Conservation (phyloP, 2,888 invertebrate species). For the Phyllotreta striolata region DNA sequence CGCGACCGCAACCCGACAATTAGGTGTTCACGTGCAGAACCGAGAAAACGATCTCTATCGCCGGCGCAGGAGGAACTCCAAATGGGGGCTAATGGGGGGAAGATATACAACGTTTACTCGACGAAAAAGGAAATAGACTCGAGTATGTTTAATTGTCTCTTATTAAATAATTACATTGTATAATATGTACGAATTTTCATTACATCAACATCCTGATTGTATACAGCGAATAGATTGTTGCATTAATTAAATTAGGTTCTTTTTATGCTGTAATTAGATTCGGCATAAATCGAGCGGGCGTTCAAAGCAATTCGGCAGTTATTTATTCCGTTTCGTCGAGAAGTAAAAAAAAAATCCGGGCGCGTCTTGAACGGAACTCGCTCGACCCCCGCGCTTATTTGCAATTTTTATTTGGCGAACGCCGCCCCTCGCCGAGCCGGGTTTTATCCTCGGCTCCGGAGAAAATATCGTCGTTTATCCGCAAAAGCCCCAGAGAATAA, state of each 20-base stretch:
- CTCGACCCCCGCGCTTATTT: conserved; percentile 20
- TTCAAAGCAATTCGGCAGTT: neutral
- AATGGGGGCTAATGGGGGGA: neutral
- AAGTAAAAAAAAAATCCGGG: conserved; percentile 4
- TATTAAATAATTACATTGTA: too few relatives aligned
- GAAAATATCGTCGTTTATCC: conserved; percentile 35
- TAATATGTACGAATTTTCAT: too few relatives aligned
- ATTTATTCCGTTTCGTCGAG: conserved; percentile 2
- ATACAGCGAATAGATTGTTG: too few relatives aligned
- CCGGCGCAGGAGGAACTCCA: conserved; percentile 34
- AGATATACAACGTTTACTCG: conserved; percentile 1
- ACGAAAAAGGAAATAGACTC: neutral
- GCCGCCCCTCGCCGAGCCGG: conserved; percentile 18
- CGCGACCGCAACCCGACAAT: conserved; percentile 46
- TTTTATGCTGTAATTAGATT: too few relatives aligned
- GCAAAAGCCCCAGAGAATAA: conserved; percentile 37
- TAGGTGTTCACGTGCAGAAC: conserved; percentile 55
- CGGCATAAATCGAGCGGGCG: too few relatives aligned
- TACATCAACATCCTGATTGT: too few relatives aligned
- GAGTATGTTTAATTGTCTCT: too few relatives aligned
- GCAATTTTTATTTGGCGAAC: conserved; percentile 26
- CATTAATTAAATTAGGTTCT: too few relatives aligned
- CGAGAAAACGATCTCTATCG: conserved; percentile 52
- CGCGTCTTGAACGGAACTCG: conserved; percentile 15
- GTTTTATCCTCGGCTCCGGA: conserved; percentile 28